Percentiles rank a stretch among this genome's conserved stretches.
Evolutionary conservation across 2,797 vertebrate species (phyloP).

Genomic region (Etheostoma perlongum): DNA sequence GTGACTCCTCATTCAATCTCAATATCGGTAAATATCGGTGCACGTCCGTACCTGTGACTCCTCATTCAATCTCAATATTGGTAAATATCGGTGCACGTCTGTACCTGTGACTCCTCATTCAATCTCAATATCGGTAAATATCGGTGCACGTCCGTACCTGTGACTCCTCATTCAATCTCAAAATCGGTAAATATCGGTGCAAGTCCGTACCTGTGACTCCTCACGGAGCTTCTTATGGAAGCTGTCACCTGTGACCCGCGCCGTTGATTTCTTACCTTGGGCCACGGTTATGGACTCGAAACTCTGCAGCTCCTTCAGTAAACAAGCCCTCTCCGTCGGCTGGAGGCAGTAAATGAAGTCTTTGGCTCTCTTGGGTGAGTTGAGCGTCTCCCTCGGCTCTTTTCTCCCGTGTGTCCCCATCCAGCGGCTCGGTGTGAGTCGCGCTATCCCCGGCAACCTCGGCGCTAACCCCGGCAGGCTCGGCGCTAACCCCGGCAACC

Average conservation of each 20-base stretch:
- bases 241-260: slow-evolving; percentile 11
- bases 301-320: slow-evolving; percentile 92
- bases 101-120: too few relatives aligned
- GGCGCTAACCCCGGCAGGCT: background rate
- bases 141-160: too few relatives aligned
- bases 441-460: slow-evolving; percentile 15
- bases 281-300: slow-evolving; percentile 93
- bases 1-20: too few relatives aligned
- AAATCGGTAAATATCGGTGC: background rate
- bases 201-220: background rate
- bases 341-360: slow-evolving; percentile 95
- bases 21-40: too few relatives aligned
- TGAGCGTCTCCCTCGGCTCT: slow-evolving; percentile 90
- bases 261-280: slow-evolving; percentile 84
- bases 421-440: slow-evolving; percentile 60
- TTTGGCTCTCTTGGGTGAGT: slow-evolving; percentile 88
- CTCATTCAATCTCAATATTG: too few relatives aligned
- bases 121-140: too few relatives aligned
- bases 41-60: too few relatives aligned
- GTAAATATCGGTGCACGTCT: too few relatives aligned
- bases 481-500: background rate
- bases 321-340: slow-evolving; percentile 88
- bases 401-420: slow-evolving; percentile 90
- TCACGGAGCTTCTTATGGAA: background rate
- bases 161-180: too few relatives aligned